These are phyloP conservation scores for Dallia pectoralis DNA, from an alignment of 2,797 vertebrate species.

Conservation along the genomic window DNA sequence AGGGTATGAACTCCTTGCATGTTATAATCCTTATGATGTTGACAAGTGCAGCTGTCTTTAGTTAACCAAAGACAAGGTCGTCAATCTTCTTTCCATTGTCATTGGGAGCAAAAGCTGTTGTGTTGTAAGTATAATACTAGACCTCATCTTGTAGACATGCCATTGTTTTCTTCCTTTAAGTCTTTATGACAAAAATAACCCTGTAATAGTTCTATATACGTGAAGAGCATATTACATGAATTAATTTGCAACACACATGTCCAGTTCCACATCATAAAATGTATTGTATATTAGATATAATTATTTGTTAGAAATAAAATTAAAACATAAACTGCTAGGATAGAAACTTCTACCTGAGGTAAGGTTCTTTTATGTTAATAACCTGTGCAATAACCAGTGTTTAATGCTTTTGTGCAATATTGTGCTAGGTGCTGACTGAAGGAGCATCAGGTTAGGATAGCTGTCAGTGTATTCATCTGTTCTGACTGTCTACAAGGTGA, in stretches of 20 bases:
- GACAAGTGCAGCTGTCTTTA: background rate
- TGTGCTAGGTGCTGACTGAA: background rate
- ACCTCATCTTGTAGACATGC: slow-evolving; percentile 15
- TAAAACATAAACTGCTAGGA: background rate
- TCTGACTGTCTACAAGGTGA: slow-evolving; percentile 7
- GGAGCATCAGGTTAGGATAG: background rate
- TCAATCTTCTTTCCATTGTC: background rate
- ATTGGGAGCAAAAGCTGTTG: background rate
- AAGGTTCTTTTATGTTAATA: background rate
- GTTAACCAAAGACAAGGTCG: slow-evolving; percentile 14
- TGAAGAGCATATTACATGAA: background rate
- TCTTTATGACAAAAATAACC: slow-evolving; percentile 38
- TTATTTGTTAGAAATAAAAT: background rate
- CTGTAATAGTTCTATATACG: slow-evolving; percentile 26
- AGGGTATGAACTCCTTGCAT: background rate
- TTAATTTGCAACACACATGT: background rate
- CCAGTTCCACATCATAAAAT: background rate
- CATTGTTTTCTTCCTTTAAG: slow-evolving; percentile 35
- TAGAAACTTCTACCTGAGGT: background rate
- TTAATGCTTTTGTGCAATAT: background rate
- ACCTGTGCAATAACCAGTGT: background rate
- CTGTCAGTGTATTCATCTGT: background rate
- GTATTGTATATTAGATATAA: background rate
- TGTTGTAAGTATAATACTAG: slow-evolving; percentile 7
- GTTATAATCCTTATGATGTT: background rate